A percentile compares a stretch with the other conserved stretches of the same genome.
These are phyloP conservation scores for Muscicapa comitata DNA, from an alignment of 2,797 vertebrate species.

Conservation along the genomic window DNA sequence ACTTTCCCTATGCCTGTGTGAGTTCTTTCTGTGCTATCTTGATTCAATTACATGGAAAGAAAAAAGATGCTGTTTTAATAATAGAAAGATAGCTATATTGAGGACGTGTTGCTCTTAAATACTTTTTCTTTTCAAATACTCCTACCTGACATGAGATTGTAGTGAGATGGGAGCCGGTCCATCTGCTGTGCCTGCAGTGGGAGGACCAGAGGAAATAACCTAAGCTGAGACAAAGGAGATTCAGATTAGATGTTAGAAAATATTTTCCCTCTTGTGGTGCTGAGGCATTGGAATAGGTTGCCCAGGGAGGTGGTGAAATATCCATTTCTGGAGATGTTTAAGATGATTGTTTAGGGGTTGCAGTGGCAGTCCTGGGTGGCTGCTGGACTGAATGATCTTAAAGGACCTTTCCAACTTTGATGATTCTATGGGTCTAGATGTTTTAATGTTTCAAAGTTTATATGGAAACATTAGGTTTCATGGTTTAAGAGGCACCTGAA, in stretches of 20 bases:
- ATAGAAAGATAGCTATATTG: rapidly evolving
- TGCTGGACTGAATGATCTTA: neutral
- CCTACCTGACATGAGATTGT: rapidly evolving
- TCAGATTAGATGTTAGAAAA: neutral
- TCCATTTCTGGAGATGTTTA: neutral
- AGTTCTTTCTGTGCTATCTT: rapidly evolving
- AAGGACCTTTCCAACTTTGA: neutral
- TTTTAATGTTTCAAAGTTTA: rapidly evolving
- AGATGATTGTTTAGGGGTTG: neutral
- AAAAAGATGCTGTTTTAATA: rapidly evolving
- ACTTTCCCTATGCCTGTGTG: rapidly evolving
- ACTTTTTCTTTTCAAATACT: rapidly evolving
- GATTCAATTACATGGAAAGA: rapidly evolving
- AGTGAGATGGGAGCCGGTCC: rapidly evolving
- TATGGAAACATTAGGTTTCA: rapidly evolving
- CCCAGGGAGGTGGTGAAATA: neutral
- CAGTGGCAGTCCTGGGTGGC: neutral
- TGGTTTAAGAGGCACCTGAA: neutral
- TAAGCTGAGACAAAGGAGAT: neutral
- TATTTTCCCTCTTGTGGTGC: rapidly evolving
- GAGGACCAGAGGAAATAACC: neutral
- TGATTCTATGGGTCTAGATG: neutral
- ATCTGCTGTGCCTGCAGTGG: neutral
- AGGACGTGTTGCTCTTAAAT: neutral
- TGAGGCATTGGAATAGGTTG: neutral